Base-by-base conservation (phyloP, 2,888 invertebrate species). In the Ernsta delagoae region DNA sequence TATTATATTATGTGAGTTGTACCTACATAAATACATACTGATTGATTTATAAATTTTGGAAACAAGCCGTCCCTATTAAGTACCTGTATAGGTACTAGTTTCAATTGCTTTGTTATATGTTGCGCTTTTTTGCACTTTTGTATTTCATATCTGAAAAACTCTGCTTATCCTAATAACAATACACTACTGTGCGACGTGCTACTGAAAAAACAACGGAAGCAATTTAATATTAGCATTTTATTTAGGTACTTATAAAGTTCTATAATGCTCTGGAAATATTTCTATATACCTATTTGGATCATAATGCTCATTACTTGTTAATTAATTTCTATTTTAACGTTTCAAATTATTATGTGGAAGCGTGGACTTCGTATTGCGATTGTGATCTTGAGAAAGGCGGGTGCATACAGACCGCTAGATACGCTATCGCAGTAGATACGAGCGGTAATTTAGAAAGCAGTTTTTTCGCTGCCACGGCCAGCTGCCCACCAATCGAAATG, bases 401-500 rank as follows among this genome's bases (percentile, higher is more conserved):
- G 87, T 88, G 86, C 80, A 77, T 43, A 48, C 81, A 81, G 79
- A 79, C n/a, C 79, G 80, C 79, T 81, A 81, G 79, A 83, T 79
- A 80, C 77, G 65, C 59, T 73, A 73, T 73, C 72, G 75, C 76
- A 75, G 78, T 83, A 83, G 83, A 89, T 89, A 75, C 70, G 72
- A 85, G 85, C 83, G 81, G 88, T 87, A 85, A 90, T 90, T 90
- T 90, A 86, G 88, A 89, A 90, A 89, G 87, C 83, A 82, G 85
- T 89, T 91, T 92, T 87, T 57, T 92, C 89, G 87, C 86, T 78
- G 83, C 84, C 77, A 86, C 83, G 83, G 85, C 74, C 92, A 92
- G 90, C 91, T 92, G 92, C 81, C 85, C 85, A 88, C 90, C 86
- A 87, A 89, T 88, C 86, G 83, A 88, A 88, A 87, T 85, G 86